Evolutionary conservation across 2,113 vertebrate genomes (phyloP).

Genomic region (Platanista minor): DNA sequence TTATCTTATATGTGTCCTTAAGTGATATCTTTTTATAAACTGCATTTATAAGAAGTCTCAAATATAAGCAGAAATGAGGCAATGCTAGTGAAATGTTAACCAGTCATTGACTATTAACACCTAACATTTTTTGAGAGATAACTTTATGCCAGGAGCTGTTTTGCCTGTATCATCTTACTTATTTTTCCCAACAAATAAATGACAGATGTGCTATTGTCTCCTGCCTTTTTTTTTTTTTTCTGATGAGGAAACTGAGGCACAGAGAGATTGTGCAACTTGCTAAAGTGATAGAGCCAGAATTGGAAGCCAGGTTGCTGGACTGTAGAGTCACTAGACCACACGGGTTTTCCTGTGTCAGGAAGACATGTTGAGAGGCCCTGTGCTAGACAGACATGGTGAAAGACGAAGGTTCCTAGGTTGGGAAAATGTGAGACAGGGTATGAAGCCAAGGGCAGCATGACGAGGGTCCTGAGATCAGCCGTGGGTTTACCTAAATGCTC

Average conservation of each 20-base stretch:
- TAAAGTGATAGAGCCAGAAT: background rate
- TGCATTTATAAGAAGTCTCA: background rate
- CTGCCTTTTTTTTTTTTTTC: background rate
- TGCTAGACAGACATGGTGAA: background rate
- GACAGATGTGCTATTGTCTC: background rate
- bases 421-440: background rate
- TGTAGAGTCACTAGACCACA: background rate
- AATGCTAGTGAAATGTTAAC: background rate
- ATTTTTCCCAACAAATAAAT: background rate
- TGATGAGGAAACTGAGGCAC: background rate
- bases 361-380: background rate
- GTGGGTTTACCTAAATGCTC: background rate
- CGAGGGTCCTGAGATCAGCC: background rate
- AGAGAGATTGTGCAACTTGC: background rate
- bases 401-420: background rate
- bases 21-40: background rate
- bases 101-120: background rate
- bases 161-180: background rate
- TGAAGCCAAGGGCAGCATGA: background rate
- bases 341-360: background rate
- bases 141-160: background rate
- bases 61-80: background rate
- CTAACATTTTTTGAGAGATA: background rate
- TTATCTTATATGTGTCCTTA: background rate
- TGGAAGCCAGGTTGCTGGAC: background rate